Conservation (phyloP, 1,140 invertebrate genomes). For the Brachionus paranguensis region DNA sequence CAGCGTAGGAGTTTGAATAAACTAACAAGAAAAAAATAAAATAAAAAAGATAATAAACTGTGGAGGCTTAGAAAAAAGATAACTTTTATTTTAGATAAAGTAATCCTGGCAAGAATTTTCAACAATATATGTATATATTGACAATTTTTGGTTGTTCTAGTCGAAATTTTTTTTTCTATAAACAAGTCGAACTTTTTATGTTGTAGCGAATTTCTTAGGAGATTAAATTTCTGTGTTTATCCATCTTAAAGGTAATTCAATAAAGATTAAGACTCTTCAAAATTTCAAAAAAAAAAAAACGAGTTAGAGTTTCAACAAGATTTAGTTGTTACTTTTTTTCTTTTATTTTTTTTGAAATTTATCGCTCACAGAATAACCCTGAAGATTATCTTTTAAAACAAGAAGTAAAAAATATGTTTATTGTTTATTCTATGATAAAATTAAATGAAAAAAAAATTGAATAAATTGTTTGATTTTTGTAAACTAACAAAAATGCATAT, state of each 20-base stretch:
- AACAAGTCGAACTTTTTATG: conserved; percentile 12
- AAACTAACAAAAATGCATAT: conserved; percentile 38
- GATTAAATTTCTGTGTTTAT: conserved; percentile 36
- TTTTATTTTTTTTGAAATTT: neutral
- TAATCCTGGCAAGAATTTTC: neutral
- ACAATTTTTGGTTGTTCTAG: neutral
- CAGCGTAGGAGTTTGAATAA: neutral
- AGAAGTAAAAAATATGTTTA: conserved; percentile 17
- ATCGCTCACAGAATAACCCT: neutral
- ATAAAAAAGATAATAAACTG: neutral
- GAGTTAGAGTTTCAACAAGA: conserved; percentile 13
- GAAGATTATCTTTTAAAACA: conserved; percentile 3
- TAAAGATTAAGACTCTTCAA: neutral
- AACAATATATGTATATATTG: neutral
- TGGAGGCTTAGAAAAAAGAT: neutral
- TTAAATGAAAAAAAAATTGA: neutral
- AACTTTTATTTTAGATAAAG: neutral
- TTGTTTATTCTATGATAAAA: neutral
- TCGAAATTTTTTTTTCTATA: neutral
- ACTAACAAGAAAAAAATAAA: neutral
- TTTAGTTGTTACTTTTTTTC: neutral
- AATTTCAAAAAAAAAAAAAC: neutral
- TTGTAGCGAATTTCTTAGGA: neutral
- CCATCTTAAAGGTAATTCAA: conserved; percentile 35
- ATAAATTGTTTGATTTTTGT: neutral